Evolutionary conservation across 2,113 vertebrate genomes (phyloP).

Genomic region (Tautogolabrus adspersus): DNA sequence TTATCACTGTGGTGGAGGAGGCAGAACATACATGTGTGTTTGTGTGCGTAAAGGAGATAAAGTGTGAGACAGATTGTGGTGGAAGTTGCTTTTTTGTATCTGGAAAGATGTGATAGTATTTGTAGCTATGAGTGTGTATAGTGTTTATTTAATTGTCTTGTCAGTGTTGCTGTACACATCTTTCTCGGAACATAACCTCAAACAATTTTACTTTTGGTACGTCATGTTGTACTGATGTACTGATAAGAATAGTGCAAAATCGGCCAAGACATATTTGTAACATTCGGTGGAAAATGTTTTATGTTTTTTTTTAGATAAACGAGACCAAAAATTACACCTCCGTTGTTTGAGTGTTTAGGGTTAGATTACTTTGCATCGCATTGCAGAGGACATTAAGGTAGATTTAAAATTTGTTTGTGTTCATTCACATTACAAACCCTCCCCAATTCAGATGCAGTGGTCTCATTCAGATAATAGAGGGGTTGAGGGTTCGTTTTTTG

Average conservation of each 20-base stretch:
- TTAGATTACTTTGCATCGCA: not conserved
- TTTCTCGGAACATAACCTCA: not conserved
- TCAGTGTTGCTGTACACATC: not conserved
- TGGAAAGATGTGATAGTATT: constrained; percentile 20
- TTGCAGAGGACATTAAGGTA: not conserved
- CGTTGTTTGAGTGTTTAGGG: no score
- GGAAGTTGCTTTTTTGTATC: not conserved
- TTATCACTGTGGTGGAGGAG: constrained; percentile 61
- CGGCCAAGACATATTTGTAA: not conserved
- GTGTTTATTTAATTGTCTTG: not conserved
- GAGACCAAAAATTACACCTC: not conserved
- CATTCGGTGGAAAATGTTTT: not conserved
- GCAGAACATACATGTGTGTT: constrained; percentile 5
- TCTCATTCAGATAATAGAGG: not conserved
- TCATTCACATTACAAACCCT: not conserved
- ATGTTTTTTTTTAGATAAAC: not conserved
- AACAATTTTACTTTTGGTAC: not conserved
- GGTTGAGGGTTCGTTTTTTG: no score
- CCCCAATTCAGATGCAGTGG: not conserved
- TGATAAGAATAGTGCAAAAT: not conserved
- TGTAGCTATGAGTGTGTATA: not conserved
- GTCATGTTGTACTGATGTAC: not conserved
- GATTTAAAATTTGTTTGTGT: not conserved
- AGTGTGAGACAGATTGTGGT: not conserved
- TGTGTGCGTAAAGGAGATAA: constrained; percentile 9